phyloP scores from a whole-genome alignment of 2,797 vertebrate genomes.

The Pelobates cultripes region DNA sequence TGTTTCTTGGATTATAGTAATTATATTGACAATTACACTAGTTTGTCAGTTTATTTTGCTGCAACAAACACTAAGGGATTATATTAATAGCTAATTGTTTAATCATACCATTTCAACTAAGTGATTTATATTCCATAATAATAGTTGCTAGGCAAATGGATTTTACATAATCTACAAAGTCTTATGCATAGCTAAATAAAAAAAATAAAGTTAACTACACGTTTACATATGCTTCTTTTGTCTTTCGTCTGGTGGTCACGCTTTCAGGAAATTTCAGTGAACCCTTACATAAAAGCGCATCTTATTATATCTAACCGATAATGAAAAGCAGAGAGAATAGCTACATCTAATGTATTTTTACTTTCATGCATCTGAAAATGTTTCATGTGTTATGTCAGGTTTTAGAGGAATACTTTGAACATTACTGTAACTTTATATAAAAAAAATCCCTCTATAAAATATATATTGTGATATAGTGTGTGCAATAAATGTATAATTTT shows the following conservation, averaged over 20 bases:
- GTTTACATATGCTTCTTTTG: not conserved
- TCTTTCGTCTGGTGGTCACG: not conserved
- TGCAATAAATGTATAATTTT: not conserved
- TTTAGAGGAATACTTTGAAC: not conserved
- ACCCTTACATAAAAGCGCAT: conserved; percentile 15
- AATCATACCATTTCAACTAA: not conserved
- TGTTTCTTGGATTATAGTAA: too few species aligned
- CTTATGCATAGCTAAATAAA: too few species aligned
- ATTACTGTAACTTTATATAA: not conserved
- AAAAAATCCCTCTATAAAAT: not conserved
- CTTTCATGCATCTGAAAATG: conserved; percentile 9
- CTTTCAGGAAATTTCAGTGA: conserved; percentile 20
- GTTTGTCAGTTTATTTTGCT: not conserved
- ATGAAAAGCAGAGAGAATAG: conserved; percentile 6
- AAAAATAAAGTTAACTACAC: not conserved
- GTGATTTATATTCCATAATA: not conserved
- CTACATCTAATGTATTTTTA: conserved; percentile 23
- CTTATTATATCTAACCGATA: conserved; percentile 11
- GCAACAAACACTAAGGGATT: not conserved
- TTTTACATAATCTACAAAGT: too few species aligned
- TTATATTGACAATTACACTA: not conserved
- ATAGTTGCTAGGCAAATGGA: not conserved
- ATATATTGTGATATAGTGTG: not conserved
- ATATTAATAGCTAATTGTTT: not conserved
- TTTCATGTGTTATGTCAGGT: not conserved